Conservation (phyloP, 30 jellyfish, hydroid and myxozoan genomes). For the Cassiopea andromeda region DNA sequence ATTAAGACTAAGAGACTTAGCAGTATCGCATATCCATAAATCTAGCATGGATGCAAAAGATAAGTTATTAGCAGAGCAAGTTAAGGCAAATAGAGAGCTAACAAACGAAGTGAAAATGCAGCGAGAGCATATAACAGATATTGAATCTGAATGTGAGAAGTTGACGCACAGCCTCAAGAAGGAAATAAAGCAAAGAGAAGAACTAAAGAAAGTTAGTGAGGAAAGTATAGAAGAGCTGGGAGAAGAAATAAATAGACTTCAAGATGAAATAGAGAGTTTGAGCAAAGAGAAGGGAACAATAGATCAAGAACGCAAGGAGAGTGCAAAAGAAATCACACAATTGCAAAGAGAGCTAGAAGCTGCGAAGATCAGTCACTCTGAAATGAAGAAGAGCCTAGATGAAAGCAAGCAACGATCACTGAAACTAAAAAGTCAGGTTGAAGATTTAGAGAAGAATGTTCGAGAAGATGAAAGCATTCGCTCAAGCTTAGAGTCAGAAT, state of each 20-base stretch:
- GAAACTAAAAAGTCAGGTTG: conserved; percentile 10
- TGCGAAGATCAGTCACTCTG: conserved; percentile 2
- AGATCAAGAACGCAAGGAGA: conserved; percentile 8
- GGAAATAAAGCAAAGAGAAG: neutral
- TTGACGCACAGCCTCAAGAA: conserved; percentile 3
- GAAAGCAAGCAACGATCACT: conserved; percentile 25
- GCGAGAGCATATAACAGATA: conserved; percentile 35
- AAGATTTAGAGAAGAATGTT: conserved; percentile 13
- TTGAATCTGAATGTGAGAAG: conserved; percentile 47
- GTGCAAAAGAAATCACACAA: neutral
- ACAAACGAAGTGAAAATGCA: conserved; percentile 46
- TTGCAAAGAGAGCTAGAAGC: conserved; percentile 35
- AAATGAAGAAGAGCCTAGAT: conserved; percentile 12
- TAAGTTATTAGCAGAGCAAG: conserved; percentile 55
- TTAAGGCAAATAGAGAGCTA: conserved; percentile 36
- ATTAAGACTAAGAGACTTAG: conserved; percentile 37
- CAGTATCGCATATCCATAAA: conserved; percentile 56
- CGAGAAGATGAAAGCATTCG: conserved; percentile 12
- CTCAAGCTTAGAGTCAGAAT: conserved; percentile 24
- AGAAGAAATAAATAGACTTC: neutral
- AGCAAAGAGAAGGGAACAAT: conserved; percentile 6
- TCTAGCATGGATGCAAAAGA: conserved; percentile 62
- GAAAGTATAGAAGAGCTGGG: conserved; percentile 17
- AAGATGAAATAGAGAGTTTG: conserved; percentile 36
- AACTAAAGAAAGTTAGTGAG: conserved; percentile 27